Evolutionary conservation across 2,797 vertebrate species (phyloP), one percentile per base, ranked within the genome.

Genomic region (Pyrrhura leucotis): DNA sequence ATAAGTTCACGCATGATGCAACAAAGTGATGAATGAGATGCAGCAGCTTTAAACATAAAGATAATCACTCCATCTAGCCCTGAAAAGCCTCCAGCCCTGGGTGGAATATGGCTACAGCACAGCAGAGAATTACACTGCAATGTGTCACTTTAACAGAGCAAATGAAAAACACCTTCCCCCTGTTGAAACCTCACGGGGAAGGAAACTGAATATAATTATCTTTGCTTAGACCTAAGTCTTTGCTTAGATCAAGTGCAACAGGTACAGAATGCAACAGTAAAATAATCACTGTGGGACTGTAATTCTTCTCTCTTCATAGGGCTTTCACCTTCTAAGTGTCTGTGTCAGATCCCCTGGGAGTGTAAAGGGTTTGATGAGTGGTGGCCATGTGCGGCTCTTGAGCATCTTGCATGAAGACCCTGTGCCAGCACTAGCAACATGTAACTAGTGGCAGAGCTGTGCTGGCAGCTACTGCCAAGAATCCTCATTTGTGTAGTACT

Each of bases 11-110:
- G 68, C 92, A 84, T 92, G 93, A 91, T 87, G 89, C 90, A 93
- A 93, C 94, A 91, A 95, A 95, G 42, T 94, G 93, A 96, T 93
- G 94, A 97, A 95, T 79, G 88, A 95, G 89, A 95, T 88, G 74
- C 85, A 95, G 71, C 89, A 96, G 89, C 80, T 94, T 91, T 48
- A 95, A 91, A 94, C 91, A 65, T 75, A 77, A 94, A 95, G 90
- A 82, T 95, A 97, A 97, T 96, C 88, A 93, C 61, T 95, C 91
- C 71, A 77, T 91, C 91, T 95, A 95, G 86, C 68, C 61, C 80
- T 35, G 74, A 86, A 88, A 94, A 89, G 63, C 88, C 84, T 95
- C 77, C 71, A 90, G 85, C 77, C 68, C 88, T 95, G 80, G 89
- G 65, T 90, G 77, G 95, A 96, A 94, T 86, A 68, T 75, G 88